phyloP scores from a whole-genome alignment of 2,888 invertebrate genomes.

The Archips xylosteana region DNA sequence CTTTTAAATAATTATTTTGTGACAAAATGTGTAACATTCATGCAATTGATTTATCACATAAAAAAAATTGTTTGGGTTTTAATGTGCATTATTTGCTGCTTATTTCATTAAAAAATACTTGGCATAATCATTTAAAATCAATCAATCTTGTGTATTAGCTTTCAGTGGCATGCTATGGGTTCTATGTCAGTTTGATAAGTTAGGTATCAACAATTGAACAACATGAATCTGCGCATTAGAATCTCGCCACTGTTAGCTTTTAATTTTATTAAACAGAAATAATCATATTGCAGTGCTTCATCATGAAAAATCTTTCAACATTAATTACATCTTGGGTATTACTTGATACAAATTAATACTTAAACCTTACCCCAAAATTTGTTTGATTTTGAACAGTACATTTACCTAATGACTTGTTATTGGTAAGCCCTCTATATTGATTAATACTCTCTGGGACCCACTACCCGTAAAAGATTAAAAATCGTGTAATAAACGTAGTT shows the following conservation, averaged over 20 bases:
- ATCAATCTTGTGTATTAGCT: slow-evolving; percentile 8
- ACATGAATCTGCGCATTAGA: neutral
- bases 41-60: neutral
- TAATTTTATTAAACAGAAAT: slow-evolving; percentile 6
- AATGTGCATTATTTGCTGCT: neutral
- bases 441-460: slow-evolving; percentile 57
- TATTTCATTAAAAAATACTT: neutral
- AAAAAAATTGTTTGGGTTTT: neutral
- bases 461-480: slow-evolving; percentile 39
- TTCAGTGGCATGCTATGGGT: neutral
- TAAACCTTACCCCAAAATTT: slow-evolving; percentile 6
- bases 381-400: slow-evolving; percentile 27
- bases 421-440: slow-evolving; percentile 43
- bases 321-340: slow-evolving; percentile 28
- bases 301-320: slow-evolving; percentile 11
- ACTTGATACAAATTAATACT: slow-evolving; percentile 29
- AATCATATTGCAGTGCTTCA: slow-evolving; percentile 3
- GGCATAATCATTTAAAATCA: neutral
- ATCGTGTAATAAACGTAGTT: slow-evolving; percentile 4
- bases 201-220: neutral
- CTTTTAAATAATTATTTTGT: slow-evolving; percentile 14
- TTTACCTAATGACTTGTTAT: slow-evolving; percentile 15
- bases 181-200: neutral
- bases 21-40: neutral
- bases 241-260: neutral